Evolutionary conservation across 2,113 vertebrate genomes (phyloP).

Genomic region (Eolophus roseicapilla): DNA sequence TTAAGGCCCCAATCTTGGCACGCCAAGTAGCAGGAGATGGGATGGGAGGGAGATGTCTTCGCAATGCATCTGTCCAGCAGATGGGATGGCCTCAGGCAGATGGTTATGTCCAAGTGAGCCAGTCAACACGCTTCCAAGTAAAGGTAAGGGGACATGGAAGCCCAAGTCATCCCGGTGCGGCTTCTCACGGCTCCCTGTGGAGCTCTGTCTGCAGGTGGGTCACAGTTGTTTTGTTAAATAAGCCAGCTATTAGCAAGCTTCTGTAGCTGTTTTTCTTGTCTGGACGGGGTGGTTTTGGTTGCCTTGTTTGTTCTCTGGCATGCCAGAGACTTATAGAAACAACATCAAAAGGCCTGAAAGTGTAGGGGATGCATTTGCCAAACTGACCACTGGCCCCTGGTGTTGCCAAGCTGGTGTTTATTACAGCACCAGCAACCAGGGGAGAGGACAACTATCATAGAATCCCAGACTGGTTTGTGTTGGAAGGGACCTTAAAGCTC

Average conservation of each 20-base stretch:
- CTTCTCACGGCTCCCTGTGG: not conserved
- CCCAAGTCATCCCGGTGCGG: fast-evolving
- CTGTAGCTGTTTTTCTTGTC: not conserved
- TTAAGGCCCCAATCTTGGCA: not conserved
- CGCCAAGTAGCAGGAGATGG: not conserved
- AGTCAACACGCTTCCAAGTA: not conserved
- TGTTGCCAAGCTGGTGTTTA: not conserved
- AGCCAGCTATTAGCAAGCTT: not conserved
- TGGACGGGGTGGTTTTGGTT: not conserved
- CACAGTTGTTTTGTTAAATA: not conserved
- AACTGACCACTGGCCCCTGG: not conserved
- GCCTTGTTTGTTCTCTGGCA: not conserved
- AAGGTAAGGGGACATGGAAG: not conserved
- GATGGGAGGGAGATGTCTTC: not conserved
- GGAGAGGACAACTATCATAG: not conserved
- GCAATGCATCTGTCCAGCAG: not conserved
- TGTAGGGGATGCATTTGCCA: not conserved
- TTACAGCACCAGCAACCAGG: not conserved
- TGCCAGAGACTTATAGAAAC: not conserved
- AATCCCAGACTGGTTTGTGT: not conserved
- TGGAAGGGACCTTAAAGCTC: not conserved
- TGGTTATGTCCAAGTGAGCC: fast-evolving
- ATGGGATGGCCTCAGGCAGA: not conserved
- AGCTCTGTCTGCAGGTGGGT: not conserved
- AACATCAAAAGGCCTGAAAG: conserved; percentile 14